Conservation (phyloP, 2,888 invertebrate genomes). For the Phalera bucephala region DNA sequence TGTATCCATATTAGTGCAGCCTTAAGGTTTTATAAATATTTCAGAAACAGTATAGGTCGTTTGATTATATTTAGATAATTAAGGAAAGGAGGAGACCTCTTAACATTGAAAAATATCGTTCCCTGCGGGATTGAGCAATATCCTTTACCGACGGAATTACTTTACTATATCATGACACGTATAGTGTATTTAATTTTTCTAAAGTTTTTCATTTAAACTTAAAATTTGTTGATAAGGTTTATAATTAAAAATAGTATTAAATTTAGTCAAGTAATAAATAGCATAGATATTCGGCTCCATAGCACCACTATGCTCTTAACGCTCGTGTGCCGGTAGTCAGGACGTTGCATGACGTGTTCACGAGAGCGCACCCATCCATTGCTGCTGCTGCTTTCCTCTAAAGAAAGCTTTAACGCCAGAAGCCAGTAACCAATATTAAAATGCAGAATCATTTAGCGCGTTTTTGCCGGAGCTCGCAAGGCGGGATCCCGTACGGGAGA, state of each 20-base stretch:
- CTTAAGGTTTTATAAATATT: too few relatives aligned
- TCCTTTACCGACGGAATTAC: too few relatives aligned
- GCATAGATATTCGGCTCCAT: conserved; percentile 68
- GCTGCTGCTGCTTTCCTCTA: conserved; percentile 24
- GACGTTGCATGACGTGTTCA: conserved; percentile 49
- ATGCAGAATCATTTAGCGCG: conserved; percentile 17
- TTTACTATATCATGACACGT: too few relatives aligned
- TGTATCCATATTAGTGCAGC: too few relatives aligned
- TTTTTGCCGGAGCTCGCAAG: conserved; percentile 10
- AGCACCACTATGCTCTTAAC: conserved; percentile 77
- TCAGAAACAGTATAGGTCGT: too few relatives aligned
- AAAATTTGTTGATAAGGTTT: conserved; percentile 20
- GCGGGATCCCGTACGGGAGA: conserved; percentile 8
- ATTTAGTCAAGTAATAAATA: conserved; percentile 42
- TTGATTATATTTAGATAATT: too few relatives aligned
- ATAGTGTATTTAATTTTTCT: too few relatives aligned
- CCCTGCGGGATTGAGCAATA: too few relatives aligned
- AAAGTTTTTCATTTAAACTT: neutral
- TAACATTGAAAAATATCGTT: neutral
- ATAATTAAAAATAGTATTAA: conserved; percentile 29
- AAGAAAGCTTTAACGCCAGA: conserved; percentile 23
- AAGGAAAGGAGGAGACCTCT: conserved; percentile 1
- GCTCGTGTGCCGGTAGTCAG: conserved; percentile 61
- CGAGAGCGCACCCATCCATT: conserved; percentile 33
- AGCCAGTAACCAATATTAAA: conserved; percentile 19